phyloP scores from a whole-genome alignment of 35 echinoderm and acorn worm genomes.

The Amphiura filiformis region DNA sequence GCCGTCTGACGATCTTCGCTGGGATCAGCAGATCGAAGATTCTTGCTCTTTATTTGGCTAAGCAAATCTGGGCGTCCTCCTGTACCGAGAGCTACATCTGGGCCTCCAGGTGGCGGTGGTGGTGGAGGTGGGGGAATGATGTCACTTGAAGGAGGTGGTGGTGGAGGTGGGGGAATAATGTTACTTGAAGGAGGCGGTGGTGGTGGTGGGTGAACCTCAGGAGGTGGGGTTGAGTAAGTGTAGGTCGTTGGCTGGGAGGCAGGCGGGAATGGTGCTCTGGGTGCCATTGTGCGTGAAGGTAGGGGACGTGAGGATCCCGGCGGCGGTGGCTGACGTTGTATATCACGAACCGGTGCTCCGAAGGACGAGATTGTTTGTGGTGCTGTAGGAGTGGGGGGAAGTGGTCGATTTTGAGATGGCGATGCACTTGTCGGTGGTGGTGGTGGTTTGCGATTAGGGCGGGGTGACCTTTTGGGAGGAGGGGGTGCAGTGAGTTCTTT shows the following conservation, averaged over 20 bases:
- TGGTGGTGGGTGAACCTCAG: conserved; percentile 18
- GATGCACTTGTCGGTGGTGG: too few species aligned
- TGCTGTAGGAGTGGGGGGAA: neutral
- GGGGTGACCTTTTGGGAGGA: too few species aligned
- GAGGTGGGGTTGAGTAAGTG: neutral
- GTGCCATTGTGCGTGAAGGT: conserved; percentile 26
- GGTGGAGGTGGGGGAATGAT: neutral
- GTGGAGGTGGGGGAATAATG: neutral
- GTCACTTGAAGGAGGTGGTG: neutral
- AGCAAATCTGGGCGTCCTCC: neutral
- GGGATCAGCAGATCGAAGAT: neutral
- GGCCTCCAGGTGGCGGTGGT: neutral
- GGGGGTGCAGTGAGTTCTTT: too few species aligned
- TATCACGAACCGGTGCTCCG: neutral
- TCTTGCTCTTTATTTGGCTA: neutral
- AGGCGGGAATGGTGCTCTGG: conserved; percentile 32
- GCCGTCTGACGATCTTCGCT: neutral
- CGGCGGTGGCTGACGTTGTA: neutral
- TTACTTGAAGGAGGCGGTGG: too few species aligned
- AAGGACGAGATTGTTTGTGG: neutral
- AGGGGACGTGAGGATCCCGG: neutral
- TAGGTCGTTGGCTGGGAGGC: conserved; percentile 1
- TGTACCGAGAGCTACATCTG: neutral
- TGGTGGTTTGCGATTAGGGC: too few species aligned
- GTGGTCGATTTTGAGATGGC: too few species aligned